A percentile compares a stretch with the other conserved stretches of the same genome.
These are phyloP conservation scores for Molossus alvarezi DNA, from an alignment of 2,797 vertebrate species.

Conservation along the genomic window DNA sequence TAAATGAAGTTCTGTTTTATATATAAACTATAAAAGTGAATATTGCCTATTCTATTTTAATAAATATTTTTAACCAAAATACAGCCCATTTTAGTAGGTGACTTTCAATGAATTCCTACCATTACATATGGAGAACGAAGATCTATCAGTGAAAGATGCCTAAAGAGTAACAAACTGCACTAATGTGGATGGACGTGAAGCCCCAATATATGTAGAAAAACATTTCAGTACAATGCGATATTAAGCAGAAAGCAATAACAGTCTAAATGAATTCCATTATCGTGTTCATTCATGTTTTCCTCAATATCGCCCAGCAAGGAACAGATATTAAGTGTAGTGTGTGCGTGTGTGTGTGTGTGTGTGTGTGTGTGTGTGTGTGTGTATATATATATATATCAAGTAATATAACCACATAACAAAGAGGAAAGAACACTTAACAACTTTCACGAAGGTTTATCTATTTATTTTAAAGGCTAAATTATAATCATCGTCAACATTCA, in stretches of 20 bases:
- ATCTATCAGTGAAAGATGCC: background rate
- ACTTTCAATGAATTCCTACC: background rate
- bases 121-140: background rate
- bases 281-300: background rate
- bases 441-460: background rate
- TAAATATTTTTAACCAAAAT: background rate
- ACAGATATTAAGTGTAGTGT: background rate
- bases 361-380: too few species aligned
- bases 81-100: background rate
- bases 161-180: background rate
- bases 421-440: background rate
- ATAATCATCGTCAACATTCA: background rate
- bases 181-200: background rate
- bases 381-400: background rate
- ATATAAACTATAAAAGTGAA: background rate
- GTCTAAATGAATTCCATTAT: background rate
- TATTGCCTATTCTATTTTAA: background rate
- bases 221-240: background rate
- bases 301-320: background rate
- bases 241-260: constrained; percentile 3
- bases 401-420: background rate
- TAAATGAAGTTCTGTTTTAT: background rate
- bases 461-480: background rate
- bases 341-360: too few species aligned
- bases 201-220: background rate